Percentiles rank a stretch among this genome's conserved stretches.
Evolutionary conservation across 2,113 vertebrate species (phyloP).

Genomic region (Narcine bancroftii): DNA sequence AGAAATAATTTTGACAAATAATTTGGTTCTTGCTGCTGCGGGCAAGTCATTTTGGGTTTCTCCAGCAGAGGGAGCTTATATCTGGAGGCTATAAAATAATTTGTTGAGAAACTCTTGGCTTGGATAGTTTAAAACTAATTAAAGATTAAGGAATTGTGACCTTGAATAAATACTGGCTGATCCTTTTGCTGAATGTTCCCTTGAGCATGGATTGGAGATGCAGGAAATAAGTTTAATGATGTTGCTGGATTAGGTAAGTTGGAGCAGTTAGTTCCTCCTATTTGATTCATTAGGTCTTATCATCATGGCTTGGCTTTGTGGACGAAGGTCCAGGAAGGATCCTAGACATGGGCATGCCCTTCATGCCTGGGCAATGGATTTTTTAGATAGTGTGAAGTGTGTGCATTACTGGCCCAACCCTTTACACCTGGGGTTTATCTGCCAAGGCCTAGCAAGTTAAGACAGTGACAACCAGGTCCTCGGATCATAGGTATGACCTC

Average conservation of each 20-base stretch:
- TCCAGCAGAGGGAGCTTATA: not conserved
- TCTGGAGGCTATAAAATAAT: not conserved
- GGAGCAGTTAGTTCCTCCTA: not conserved
- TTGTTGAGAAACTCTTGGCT: not conserved
- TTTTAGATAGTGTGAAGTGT: too few species aligned
- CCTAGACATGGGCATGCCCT: too few species aligned
- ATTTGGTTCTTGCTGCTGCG: not conserved
- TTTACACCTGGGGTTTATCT: too few species aligned
- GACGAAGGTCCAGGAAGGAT: too few species aligned
- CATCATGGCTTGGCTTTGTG: too few species aligned
- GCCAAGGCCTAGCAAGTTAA: too few species aligned
- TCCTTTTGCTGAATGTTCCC: not conserved
- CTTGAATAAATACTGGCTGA: not conserved
- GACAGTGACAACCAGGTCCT: too few species aligned
- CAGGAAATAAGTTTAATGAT: not conserved
- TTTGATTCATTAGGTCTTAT: not conserved
- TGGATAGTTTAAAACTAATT: not conserved
- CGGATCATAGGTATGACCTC: too few species aligned
- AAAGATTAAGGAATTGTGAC: not conserved
- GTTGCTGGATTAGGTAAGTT: not conserved
- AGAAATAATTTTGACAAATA: not conserved
- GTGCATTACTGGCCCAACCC: too few species aligned
- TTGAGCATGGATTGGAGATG: not conserved
- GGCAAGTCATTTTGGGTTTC: not conserved
- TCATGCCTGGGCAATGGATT: too few species aligned